A percentile compares a stretch with the other conserved stretches of the same genome.
Conservation (phyloP, 2,888 invertebrate species). For the Metallyticus violacea region DNA sequence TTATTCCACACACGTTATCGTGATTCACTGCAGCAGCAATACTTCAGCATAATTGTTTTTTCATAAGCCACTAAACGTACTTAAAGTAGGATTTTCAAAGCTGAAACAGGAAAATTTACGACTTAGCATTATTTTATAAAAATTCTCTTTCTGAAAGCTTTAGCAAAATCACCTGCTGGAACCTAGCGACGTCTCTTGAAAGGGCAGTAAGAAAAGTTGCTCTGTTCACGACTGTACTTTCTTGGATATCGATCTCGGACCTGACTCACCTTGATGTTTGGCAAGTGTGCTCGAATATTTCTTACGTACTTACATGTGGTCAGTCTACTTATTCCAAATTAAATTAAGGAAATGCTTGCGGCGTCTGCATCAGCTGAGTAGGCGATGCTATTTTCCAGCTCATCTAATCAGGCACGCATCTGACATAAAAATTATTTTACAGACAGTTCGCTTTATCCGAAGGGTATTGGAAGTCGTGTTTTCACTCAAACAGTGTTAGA, state of each 20-base stretch:
- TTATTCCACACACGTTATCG: too few relatives aligned
- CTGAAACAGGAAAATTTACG: too few relatives aligned
- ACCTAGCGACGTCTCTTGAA: too few relatives aligned
- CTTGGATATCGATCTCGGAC: not conserved
- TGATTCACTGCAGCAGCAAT: too few relatives aligned
- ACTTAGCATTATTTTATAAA: too few relatives aligned
- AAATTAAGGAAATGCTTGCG: not conserved
- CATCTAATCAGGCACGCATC: not conserved
- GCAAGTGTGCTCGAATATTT: not conserved
- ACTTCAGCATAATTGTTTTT: too few relatives aligned
- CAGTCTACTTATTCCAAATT: not conserved
- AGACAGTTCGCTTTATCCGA: not conserved
- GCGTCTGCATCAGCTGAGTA: not conserved
- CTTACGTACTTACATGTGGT: not conserved
- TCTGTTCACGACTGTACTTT: too few relatives aligned
- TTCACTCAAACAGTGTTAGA: not conserved
- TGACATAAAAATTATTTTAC: not conserved
- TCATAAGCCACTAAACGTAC: too few relatives aligned
- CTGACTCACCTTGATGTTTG: not conserved
- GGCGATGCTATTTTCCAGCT: not conserved
- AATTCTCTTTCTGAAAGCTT: too few relatives aligned
- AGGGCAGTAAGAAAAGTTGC: too few relatives aligned
- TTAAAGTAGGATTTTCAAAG: too few relatives aligned
- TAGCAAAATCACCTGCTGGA: too few relatives aligned
- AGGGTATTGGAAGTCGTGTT: not conserved